phyloP scores from a whole-genome alignment of 2,888 invertebrate species.

The Erpobdella octoculata region DNA sequence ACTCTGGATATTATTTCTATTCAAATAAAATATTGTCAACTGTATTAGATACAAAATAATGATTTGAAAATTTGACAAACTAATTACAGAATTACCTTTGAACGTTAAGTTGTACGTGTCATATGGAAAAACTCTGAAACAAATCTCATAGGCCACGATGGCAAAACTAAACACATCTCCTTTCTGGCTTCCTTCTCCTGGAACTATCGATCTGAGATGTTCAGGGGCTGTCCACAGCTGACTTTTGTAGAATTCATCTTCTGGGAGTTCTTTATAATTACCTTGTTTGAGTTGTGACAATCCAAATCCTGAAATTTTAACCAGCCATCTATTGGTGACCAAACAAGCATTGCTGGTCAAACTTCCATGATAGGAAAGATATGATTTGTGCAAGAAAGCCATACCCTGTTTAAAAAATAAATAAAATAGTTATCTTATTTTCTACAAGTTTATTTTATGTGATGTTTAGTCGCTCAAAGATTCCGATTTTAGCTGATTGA shows the following conservation, averaged over 20 bases:
- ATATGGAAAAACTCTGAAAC: slow-evolving; percentile 6
- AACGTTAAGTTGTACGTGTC: slow-evolving; percentile 1
- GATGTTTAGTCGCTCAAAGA: no score
- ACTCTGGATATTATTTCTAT: neutral
- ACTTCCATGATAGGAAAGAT: neutral
- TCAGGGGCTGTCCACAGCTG: slow-evolving; percentile 17
- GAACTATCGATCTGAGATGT: neutral
- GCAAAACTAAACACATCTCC: slow-evolving; percentile 13
- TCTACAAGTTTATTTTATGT: no score
- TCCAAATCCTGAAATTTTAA: neutral
- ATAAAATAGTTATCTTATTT: no score
- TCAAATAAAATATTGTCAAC: neutral
- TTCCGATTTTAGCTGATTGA: no score
- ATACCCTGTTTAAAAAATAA: slow-evolving; percentile 1
- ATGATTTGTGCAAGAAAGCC: slow-evolving; percentile 13
- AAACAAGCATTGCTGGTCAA: neutral
- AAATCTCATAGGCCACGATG: slow-evolving; percentile 8
- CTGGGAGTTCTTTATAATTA: neutral
- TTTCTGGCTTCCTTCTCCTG: neutral
- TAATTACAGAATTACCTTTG: neutral
- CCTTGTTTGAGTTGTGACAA: neutral
- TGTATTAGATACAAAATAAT: neutral
- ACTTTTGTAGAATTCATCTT: neutral
- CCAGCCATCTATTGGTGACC: neutral
- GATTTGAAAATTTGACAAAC: neutral